A percentile compares a stretch with the other conserved stretches of the same genome.
Evolutionary conservation across 1,140 invertebrate species (phyloP).

Genomic region (Bombus cullumanus): DNA sequence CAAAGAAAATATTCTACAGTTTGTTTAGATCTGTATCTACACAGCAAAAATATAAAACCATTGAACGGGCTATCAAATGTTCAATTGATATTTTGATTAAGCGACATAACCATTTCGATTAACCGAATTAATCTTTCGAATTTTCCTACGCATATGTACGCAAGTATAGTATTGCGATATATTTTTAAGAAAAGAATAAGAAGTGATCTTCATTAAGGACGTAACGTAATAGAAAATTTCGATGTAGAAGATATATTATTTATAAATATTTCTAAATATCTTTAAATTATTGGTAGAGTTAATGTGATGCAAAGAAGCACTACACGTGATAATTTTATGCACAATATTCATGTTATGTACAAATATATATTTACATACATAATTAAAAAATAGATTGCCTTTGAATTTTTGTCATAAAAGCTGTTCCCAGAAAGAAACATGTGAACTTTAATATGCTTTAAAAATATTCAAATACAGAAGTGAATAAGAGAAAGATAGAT

Average conservation of each 20-base stretch:
- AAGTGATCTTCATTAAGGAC: no score
- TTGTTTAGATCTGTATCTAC: constrained; percentile 36
- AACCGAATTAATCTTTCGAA: not conserved
- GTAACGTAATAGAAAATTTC: not conserved
- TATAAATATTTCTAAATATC: not conserved
- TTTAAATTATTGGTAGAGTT: not conserved
- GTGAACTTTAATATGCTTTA: constrained; percentile 11
- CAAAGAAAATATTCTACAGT: constrained; percentile 55
- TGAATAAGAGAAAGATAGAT: constrained; percentile 39
- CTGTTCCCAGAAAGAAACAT: constrained; percentile 12
- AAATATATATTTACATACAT: constrained; percentile 10
- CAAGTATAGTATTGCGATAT: not conserved
- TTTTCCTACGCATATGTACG: not conserved
- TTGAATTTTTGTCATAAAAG: constrained; percentile 22
- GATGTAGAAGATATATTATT: not conserved
- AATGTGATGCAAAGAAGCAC: not conserved
- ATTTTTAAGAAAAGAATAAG: not conserved
- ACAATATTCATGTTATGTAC: constrained; percentile 12
- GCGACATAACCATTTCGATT: constrained; percentile 23
- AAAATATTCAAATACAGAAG: constrained; percentile 29
- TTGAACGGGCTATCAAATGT: constrained; percentile 20
- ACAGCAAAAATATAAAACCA: constrained; percentile 37
- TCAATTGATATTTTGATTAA: constrained; percentile 26
- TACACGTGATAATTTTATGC: not conserved
- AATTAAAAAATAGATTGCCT: not conserved